Base-by-base conservation (phyloP, 2,888 invertebrate genomes). In the Abscondita cerata region DNA sequence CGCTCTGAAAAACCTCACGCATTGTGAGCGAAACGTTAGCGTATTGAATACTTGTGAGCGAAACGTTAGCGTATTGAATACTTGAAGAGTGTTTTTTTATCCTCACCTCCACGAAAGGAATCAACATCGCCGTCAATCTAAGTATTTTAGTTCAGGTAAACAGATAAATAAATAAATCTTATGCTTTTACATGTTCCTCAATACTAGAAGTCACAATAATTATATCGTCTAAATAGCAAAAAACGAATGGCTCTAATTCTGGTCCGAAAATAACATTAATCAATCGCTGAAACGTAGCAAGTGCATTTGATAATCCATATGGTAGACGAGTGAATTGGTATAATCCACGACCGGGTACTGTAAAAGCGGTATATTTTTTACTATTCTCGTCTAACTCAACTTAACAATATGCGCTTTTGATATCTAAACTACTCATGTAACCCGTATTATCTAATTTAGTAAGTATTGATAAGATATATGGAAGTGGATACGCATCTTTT, bases 281-380 rank as follows among this genome's bases (percentile, higher is more conserved):
- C 11, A 75, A 59, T 0, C 71, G 55, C 46, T 72, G 70, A 58
- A 67, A 73, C 1, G 70, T 72, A 9, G 70, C 69, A 0, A 70
- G 70, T 1, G 73, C 66, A 51, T 67, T 70, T 41, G 62, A 64
- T 2, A 75, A 48, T 0, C 75, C 74, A 59, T 73, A 75, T 0
- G 75, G 73, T 68, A 74, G 67, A 3, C 68, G 48, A 0, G 9
- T 25, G 47, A 70, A 69, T 31, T 70, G 67, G 33, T 53, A 69
- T 0, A 66, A 52, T 0, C 69, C 69, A 8, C 69, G 34, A 34
- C 53, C 44, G 4, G 68, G 66, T 6, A 69, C 63, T 8, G 65
- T 66, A 48, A 70, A 70, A 11, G 66, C 67, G 0, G 19, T 19
- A 5, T 12, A n/a, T 8, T 38, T 25, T 2, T 41, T 52, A 1